Percentiles rank a stretch among this genome's conserved stretches.
Evolutionary conservation across 2,888 invertebrate species (phyloP).

Genomic region (Tupiocoris notatus): DNA sequence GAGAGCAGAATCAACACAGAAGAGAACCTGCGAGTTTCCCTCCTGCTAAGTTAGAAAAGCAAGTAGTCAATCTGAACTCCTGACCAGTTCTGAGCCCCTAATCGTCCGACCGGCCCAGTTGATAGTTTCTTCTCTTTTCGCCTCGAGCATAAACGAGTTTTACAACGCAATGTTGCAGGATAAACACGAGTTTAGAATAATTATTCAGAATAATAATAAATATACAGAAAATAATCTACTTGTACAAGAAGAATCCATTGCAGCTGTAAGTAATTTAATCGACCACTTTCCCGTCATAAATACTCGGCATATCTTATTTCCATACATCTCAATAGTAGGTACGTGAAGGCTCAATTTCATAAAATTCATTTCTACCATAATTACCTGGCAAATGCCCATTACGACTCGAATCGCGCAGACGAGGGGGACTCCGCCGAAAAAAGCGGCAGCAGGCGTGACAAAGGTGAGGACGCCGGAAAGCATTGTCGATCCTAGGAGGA

Average conservation of each 20-base stretch:
- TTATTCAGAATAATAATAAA: neutral
- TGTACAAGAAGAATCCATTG: too few species aligned
- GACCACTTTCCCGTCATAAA: too few species aligned
- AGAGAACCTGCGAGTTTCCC: too few species aligned
- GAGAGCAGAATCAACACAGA: neutral
- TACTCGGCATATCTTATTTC: too few species aligned
- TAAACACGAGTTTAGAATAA: neutral
- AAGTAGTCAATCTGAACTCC: neutral
- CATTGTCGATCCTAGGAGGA: slow-evolving; percentile 42
- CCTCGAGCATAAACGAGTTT: neutral
- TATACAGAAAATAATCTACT: too few species aligned
- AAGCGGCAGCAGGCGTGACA: slow-evolving; percentile 77
- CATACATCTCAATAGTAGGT: too few species aligned
- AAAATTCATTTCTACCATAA: slow-evolving; percentile 48
- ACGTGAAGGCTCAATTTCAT: too few species aligned
- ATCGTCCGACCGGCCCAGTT: neutral
- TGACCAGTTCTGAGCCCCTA: neutral
- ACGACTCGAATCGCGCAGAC: slow-evolving; percentile 76
- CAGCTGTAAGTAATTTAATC: too few species aligned
- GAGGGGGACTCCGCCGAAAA: slow-evolving; percentile 68
- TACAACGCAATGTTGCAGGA: neutral
- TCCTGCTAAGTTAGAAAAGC: too few species aligned
- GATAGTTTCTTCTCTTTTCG: neutral
- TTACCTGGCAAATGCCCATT: slow-evolving; percentile 84
- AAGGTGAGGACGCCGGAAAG: slow-evolving; percentile 59